Conservation (phyloP, 2,113 vertebrate species). For the Cyrtonyx montezumae region DNA sequence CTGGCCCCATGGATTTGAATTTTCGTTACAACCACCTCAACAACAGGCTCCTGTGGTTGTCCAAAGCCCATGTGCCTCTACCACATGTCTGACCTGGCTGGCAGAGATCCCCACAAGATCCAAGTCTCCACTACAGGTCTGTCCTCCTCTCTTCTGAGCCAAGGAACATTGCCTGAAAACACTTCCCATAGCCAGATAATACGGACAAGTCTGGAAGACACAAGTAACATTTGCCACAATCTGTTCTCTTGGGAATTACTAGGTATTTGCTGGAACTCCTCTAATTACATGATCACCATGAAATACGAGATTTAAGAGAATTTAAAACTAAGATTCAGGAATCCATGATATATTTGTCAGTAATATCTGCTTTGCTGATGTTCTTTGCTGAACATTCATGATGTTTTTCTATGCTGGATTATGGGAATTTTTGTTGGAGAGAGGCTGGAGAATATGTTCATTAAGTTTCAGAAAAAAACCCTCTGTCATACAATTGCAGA, state of each 20-base stretch:
- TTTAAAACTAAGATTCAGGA: background rate
- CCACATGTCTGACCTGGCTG: background rate
- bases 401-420: background rate
- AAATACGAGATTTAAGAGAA: background rate
- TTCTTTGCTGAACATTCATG: background rate
- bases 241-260: background rate
- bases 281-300: background rate
- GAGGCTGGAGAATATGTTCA: background rate
- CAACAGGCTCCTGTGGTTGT: rapidly evolving
- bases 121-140: background rate
- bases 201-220: background rate
- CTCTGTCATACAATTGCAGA: background rate
- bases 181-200: background rate
- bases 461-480: background rate
- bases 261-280: background rate
- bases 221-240: background rate
- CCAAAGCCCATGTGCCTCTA: background rate
- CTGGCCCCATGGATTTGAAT: no score
- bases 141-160: background rate
- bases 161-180: background rate
- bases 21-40: background rate
- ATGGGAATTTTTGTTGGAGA: background rate
- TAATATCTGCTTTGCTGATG: background rate
- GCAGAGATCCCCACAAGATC: background rate
- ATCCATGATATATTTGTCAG: background rate